A percentile compares a stretch with the other conserved stretches of the same genome.
Evolutionary conservation across 2,888 invertebrate species (phyloP).

Genomic region (Epiperipatus broadwayi): DNA sequence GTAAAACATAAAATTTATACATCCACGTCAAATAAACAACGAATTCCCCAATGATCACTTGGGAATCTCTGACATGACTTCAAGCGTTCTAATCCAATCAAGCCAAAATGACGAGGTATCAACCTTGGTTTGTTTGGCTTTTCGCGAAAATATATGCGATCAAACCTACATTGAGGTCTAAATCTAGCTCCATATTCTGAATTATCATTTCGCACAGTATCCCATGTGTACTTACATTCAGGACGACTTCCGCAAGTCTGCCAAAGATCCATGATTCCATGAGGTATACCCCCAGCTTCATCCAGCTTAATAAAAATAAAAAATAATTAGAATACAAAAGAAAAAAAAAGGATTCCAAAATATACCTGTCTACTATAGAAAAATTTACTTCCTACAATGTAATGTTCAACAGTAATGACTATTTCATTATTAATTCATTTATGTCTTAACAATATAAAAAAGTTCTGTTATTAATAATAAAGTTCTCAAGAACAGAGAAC

Average conservation of each 20-base stretch:
- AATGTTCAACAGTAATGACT: too few relatives aligned
- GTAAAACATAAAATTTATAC: too few relatives aligned
- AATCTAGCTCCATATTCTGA: conserved; percentile 23
- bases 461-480: too few relatives aligned
- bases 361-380: neutral
- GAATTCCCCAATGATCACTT: conserved; percentile 39
- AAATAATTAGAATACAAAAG: neutral
- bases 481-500: too few relatives aligned
- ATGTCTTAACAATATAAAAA: too few relatives aligned
- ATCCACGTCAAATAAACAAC: conserved; percentile 24
- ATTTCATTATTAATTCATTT: too few relatives aligned
- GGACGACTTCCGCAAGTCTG: conserved; percentile 33
- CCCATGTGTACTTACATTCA: conserved; percentile 38
- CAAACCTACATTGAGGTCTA: conserved; percentile 34
- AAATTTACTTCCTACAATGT: neutral
- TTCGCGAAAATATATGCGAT: conserved; percentile 36
- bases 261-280: conserved; percentile 35
- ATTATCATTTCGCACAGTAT: conserved; percentile 37
- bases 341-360: neutral
- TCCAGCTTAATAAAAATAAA: conserved; percentile 22
- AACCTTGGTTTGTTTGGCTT: conserved; percentile 24
- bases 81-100: conserved; percentile 35
- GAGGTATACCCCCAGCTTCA: conserved; percentile 28
- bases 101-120: conserved; percentile 33
- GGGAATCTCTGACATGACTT: conserved; percentile 33